These are phyloP conservation scores for Epirrhoe tristata DNA, from an alignment of 2,888 invertebrate species.

Conservation along the genomic window DNA sequence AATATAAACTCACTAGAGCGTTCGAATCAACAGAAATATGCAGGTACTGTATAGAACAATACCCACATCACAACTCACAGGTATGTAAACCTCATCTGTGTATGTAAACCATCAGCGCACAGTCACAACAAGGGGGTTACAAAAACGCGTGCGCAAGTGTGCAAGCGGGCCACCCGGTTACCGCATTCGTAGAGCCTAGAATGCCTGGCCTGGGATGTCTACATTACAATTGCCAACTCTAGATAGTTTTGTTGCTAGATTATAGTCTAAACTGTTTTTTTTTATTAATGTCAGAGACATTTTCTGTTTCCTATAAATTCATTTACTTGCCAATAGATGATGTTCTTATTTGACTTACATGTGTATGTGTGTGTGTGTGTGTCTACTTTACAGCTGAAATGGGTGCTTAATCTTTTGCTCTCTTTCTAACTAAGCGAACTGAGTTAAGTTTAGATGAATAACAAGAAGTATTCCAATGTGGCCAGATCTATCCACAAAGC, in stretches of 20 bases:
- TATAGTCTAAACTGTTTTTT: neutral
- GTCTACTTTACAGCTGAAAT: too few species aligned
- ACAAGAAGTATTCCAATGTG: neutral
- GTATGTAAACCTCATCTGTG: constrained; percentile 17
- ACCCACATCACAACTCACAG: constrained; percentile 15
- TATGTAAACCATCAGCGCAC: constrained; percentile 30
- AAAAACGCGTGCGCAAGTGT: constrained; percentile 65
- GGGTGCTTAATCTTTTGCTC: too few species aligned
- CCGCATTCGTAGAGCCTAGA: constrained; percentile 66
- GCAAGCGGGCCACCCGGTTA: constrained; percentile 78
- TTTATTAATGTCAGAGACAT: neutral
- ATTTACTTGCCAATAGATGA: too few species aligned
- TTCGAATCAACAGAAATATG: neutral
- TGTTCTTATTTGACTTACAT: too few species aligned
- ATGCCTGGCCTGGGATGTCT: constrained; percentile 50
- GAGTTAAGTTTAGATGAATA: neutral
- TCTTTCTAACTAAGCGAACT: too few species aligned
- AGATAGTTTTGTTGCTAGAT: constrained; percentile 2
- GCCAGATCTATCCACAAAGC: constrained; percentile 19
- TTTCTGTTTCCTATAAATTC: too few species aligned
- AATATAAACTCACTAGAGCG: too few species aligned
- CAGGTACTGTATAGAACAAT: neutral
- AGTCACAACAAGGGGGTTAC: constrained; percentile 50
- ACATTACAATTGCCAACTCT: constrained; percentile 26
- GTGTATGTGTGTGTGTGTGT: too few species aligned